These are phyloP conservation scores for Rhinichthys osculus DNA, from an alignment of 2,797 vertebrate genomes.

Conservation along the genomic window DNA sequence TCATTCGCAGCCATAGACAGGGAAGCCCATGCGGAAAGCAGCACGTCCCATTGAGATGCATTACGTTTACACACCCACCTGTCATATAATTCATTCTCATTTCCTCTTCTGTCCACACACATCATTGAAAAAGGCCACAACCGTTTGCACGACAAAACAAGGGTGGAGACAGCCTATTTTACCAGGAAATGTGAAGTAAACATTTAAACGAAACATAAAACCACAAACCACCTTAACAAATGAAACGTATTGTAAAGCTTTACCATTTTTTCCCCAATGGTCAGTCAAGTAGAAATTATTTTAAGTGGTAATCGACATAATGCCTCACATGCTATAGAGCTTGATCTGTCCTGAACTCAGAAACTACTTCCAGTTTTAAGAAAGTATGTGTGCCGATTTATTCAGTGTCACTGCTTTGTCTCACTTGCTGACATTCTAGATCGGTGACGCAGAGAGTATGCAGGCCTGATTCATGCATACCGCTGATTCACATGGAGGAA, in stretches of 20 bases:
- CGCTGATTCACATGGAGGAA: conserved; percentile 23
- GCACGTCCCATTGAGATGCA: conserved; percentile 3
- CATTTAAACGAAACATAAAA: not conserved
- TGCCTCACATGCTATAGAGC: too few species aligned
- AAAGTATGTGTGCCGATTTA: not conserved
- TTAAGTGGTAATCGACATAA: too few species aligned
- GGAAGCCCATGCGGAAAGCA: conserved; percentile 47
- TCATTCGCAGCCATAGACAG: conserved; percentile 64
- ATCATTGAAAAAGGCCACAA: not conserved
- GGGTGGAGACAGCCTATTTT: not conserved
- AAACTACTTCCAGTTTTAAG: not conserved
- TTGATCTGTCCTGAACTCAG: not conserved
- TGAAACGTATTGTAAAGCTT: too few species aligned
- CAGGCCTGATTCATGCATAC: not conserved
- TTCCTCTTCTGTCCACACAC: conserved; percentile 46
- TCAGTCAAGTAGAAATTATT: too few species aligned
- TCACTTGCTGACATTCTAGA: conserved; percentile 22
- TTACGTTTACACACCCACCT: not conserved
- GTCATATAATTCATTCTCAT: conserved; percentile 29
- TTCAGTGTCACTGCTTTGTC: conserved; percentile 13
- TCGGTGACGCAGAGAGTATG: not conserved
- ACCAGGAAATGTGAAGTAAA: not conserved
- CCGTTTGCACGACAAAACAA: not conserved
- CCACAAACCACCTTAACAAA: too few species aligned
- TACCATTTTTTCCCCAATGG: too few species aligned